Percentiles rank a stretch among this genome's conserved stretches.
These are phyloP conservation scores for Rhipidura dahli DNA, from an alignment of 2,113 vertebrate genomes.

Conservation along the genomic window DNA sequence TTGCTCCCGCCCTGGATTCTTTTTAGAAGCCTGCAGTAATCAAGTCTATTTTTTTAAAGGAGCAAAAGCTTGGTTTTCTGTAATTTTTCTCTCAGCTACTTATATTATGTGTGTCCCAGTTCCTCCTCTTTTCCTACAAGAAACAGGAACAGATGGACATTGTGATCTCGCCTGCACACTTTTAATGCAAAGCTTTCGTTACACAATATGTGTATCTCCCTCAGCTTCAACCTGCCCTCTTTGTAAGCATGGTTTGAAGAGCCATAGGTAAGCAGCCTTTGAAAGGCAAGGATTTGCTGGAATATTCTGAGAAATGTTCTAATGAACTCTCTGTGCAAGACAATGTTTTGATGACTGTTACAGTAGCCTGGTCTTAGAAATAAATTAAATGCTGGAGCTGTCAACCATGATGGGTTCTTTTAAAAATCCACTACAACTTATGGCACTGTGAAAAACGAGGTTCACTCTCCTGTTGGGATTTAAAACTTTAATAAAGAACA, in stretches of 20 bases:
- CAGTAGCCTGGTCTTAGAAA: neutral
- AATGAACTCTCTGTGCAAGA: neutral
- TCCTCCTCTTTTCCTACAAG: neutral
- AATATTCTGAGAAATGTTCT: neutral
- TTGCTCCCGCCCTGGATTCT: neutral
- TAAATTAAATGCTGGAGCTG: neutral
- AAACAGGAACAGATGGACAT: neutral
- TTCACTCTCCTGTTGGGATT: no score
- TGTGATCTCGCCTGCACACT: neutral
- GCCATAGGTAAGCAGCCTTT: neutral
- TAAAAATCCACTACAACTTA: neutral
- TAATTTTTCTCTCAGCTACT: neutral
- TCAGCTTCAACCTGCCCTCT: neutral
- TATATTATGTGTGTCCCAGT: neutral
- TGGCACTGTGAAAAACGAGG: no score
- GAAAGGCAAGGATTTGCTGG: neutral
- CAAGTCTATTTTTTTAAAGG: neutral
- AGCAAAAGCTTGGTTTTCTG: neutral
- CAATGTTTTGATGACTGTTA: neutral
- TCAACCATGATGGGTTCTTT: neutral
- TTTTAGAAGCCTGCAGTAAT: neutral
- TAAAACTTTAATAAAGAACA: no score
- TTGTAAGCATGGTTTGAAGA: neutral
- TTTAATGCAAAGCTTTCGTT: neutral
- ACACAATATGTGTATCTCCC: neutral